Base-by-base conservation (phyloP, 23 tunicate species). In the Styela clava region DNA sequence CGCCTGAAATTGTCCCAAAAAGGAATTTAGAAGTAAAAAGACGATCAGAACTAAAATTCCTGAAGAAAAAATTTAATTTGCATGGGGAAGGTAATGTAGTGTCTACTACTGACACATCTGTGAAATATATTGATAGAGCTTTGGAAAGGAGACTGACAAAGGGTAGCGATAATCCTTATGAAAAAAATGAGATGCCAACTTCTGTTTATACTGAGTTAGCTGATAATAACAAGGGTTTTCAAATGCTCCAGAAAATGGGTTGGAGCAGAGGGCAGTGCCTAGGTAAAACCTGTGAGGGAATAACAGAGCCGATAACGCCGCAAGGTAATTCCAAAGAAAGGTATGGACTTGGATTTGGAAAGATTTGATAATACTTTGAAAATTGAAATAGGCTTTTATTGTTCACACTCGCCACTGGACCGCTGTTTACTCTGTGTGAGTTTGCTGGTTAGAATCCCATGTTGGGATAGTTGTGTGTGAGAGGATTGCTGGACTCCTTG, bases 121-220 rank as follows among this genome's bases (percentile, higher is more conserved):
- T 16, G 31, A 67, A 67, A 25, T 76, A 76, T 44, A 7, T 26
- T 33, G 81, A 76, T 26, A 76, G 81, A 76, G 81, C 81, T 16
- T 23, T 18, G 27, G 28, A 76, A 52, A 52, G 81, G 44, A 36
- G 81, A 44, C 64, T 31, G 44, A 76, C 65, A 33, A 44, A 33
- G 0, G 81, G 81, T 20, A 76, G 81, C 44, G 81, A 76, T 24
- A 76, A 76, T 31, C 81, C 81, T 12, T 76, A 35, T 76, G 81
- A 76, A 56, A 76, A 76, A 44, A 30, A 76, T 44, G 81, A 76
- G 64, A 44, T 76, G 51, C 81, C 81, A 7, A 76, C 81, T 26
- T 76, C 81, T 25, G n/a, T 33, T 76, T 19, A 76, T 23, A 61
- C 64, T 21, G 81, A 76, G 0, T 21, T 76, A 33, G 24, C 65